Evolutionary conservation across 2,888 invertebrate genomes (phyloP).

Genomic region (Nomada ruficornis): DNA sequence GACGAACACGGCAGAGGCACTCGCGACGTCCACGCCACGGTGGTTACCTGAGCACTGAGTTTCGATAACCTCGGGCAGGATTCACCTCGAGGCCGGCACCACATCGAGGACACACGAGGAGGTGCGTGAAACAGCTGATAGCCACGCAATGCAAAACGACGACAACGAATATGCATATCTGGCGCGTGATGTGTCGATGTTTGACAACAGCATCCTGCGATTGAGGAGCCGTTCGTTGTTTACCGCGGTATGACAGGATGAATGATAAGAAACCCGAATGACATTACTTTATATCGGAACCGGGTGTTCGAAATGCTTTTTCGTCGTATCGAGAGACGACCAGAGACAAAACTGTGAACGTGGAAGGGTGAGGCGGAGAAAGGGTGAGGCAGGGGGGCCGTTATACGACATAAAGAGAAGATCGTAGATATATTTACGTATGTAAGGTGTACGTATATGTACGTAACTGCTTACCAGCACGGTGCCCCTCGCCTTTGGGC

Average conservation of each 20-base stretch:
- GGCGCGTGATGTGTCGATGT: no score
- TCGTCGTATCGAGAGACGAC: not conserved
- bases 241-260: no score
- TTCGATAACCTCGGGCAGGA: not conserved
- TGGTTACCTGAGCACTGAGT: not conserved
- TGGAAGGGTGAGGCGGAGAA: constrained; percentile 22
- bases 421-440: constrained; percentile 64
- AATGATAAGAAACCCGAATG: no score
- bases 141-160: not conserved
- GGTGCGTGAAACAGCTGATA: constrained; percentile 11
- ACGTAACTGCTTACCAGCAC: constrained; percentile 73
- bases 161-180: not conserved
- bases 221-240: no score
- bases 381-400: constrained; percentile 56
- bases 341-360: not conserved
- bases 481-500: constrained; percentile 78
- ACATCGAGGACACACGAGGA: not conserved
- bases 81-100: not conserved
- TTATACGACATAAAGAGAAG: constrained; percentile 64
- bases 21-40: not conserved
- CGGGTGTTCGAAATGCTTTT: not conserved
- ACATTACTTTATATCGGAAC: not conserved
- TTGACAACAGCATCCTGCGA: no score
- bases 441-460: constrained; percentile 59
- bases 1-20: not conserved